A percentile compares a stretch with the other conserved stretches of the same genome.
These are phyloP conservation scores for Chelon labrosus DNA, from an alignment of 2,797 vertebrate genomes.

Conservation along the genomic window DNA sequence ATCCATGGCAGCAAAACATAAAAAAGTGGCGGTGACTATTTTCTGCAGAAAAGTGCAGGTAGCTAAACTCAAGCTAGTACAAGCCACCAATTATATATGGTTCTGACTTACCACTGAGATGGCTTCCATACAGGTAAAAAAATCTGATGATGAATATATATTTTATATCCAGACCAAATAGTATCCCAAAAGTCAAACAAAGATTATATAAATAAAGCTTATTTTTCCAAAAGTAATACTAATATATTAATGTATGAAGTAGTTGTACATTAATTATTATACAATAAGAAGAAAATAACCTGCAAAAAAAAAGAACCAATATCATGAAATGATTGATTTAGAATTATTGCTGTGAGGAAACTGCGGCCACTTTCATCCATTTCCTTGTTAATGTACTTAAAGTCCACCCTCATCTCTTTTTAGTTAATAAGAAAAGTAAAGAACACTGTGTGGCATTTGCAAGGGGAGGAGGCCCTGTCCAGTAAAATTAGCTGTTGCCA, in stretches of 20 bases:
- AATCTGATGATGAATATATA: background rate
- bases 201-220: background rate
- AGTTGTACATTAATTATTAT: background rate
- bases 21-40: background rate
- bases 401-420: background rate
- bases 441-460: conserved; percentile 1
- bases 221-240: background rate
- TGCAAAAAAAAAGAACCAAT: background rate
- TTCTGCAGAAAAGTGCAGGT: background rate
- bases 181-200: background rate
- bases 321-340: background rate
- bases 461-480: conserved; percentile 36
- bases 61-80: background rate
- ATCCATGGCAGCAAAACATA: background rate
- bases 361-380: background rate
- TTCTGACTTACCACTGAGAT: background rate
- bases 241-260: background rate
- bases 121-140: background rate
- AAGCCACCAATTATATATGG: background rate
- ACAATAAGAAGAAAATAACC: background rate
- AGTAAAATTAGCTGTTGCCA: conserved; percentile 53
- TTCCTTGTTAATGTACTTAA: background rate
- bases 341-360: background rate
- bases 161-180: background rate
- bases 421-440: background rate